Base-by-base conservation (phyloP, 2,113 vertebrate species). In the Tyto alba region DNA sequence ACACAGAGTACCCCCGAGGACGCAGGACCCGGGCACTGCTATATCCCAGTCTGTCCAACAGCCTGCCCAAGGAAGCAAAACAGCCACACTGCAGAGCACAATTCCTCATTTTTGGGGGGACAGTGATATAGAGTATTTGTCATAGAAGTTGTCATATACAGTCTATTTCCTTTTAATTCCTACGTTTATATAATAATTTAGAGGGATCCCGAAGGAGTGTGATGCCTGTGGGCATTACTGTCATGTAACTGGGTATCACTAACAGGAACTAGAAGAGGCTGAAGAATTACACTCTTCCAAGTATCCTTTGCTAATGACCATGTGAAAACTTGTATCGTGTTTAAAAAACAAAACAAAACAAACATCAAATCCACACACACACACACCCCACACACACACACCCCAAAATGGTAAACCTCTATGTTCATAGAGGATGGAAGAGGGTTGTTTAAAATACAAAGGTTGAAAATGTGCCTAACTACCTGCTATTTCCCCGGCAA, bases 141-240 rank as follows among this genome's bases (percentile, higher is more conserved):
- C 15, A 7, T 7, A 60, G 20, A 66, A 45, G 19, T 7, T 81
- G 45, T 30, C 50, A 53, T 27, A 74, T n/a, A 53, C 60, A 77
- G 30, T 22, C 50, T 62, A 62, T 7, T 76, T 79, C n/a, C 27
- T 79, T 82, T 34, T 25, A 59, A 82, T 43, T 85, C 41, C 38
- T 38, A 66, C 20, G 38, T 57, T 69, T 73, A 32, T 30, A 11
- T 12, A 45, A 60, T 34, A 64, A 83, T 25, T 57, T 36, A 69
- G n/a, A 84, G 6, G 11, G 9, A 74, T 81, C 16, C 6, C 0
- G 0, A 79, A 82, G 32, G 32, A 78, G 5, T 7, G 11, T 0
- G 7, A n/a, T 4, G 26, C 29, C 68, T 34, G 10, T 36, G 23
- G 32, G n/a, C 2, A 10, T 41, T 41, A 68, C 19, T 57, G 32